Base-by-base conservation (phyloP, 2,888 invertebrate genomes). In the Tetragnatha montana region DNA sequence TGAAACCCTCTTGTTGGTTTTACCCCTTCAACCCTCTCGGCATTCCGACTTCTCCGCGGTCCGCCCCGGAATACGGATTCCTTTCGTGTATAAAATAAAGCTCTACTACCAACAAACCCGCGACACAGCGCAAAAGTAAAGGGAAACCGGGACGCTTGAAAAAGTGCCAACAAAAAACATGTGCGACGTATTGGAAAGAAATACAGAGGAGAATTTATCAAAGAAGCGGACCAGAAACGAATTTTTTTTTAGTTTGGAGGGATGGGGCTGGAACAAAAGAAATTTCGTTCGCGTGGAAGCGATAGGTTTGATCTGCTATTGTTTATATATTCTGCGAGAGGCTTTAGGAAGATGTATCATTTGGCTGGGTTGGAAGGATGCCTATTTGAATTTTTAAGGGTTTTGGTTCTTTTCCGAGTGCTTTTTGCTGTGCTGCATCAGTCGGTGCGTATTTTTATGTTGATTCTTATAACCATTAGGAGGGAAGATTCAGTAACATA, bases 61-160 rank as follows among this genome's bases (percentile, higher is more conserved):
- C 22, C 19, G 22, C 50, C 21, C 21, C 78, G 12, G 78, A 51
- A 78, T 78, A 21, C 51, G 21, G 51, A 78, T 78, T 78, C 51
- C 78, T 19, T 78, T 2, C 78, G 50, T 14, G 51, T 50, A 78
- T 60, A 78, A 78, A 51, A 78, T 21, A 78, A 78, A 78, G 10
- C 78, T 19, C 12, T 50, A 19, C 51, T 78, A 51, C 19, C 78
- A 78, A 22, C 78, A 51, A 21, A 51, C 19, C 50, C 49, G 47
- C n/a, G 75, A 35, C 49, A 75, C 4, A 75, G 35, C n/a, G 47
- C 60, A 60, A 60, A 60, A 60, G 35, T 35, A 35, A n/a, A 10
- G 60, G 12, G 60, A 60, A 22, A 74, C 35, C 17, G 35, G 17
- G 74, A 22, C 60, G 60, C 60, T 60, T 60, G 60, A 60, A 60